phyloP scores from a whole-genome alignment of 2,888 invertebrate genomes.

The Aleiodes leptofemur region DNA sequence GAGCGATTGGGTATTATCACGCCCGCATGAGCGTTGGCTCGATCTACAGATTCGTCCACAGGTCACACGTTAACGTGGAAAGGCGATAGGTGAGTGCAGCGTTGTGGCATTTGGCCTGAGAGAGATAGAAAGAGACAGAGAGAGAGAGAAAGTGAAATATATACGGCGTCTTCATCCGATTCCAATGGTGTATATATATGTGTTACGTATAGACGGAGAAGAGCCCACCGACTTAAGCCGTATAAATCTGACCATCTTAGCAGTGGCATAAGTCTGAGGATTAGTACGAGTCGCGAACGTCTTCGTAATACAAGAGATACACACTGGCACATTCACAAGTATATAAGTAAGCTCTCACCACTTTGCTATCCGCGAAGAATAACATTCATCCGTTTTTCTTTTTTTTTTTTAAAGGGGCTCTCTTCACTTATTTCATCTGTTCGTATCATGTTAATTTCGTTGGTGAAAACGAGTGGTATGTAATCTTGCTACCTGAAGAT shows the following conservation, averaged over 20 bases:
- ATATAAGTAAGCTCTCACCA: constrained; percentile 37
- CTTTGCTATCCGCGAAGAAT: constrained; percentile 34
- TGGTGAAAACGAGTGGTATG: constrained; percentile 19
- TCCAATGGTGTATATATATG: constrained; percentile 39
- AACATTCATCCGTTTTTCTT: constrained; percentile 31
- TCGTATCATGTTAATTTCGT: constrained; percentile 42
- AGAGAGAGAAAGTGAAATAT: constrained; percentile 6
- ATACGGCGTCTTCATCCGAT: constrained; percentile 52
- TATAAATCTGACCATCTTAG: constrained; percentile 74
- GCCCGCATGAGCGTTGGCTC: constrained; percentile 42
- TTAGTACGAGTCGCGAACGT: constrained; percentile 67
- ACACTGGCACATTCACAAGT: constrained; percentile 28
- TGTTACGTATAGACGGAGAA: constrained; percentile 34
- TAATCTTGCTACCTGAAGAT: constrained; percentile 38
- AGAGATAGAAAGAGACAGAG: constrained; percentile 9
- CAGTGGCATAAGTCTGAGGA: constrained; percentile 73
- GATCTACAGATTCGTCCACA: constrained; percentile 33
- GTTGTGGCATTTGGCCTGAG: constrained; percentile 14
- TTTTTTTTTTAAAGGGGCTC: neutral
- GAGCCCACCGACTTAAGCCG: constrained; percentile 65
- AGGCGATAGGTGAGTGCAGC: constrained; percentile 16
- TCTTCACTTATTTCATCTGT: constrained; percentile 37
- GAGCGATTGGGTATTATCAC: constrained; percentile 68
- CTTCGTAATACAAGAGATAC: constrained; percentile 42
- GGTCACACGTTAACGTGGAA: constrained; percentile 8